A percentile compares a stretch with the other conserved stretches of the same genome.
Evolutionary conservation across 1,140 invertebrate genomes (phyloP).

Genomic region (Drosophila quadrilineata): DNA sequence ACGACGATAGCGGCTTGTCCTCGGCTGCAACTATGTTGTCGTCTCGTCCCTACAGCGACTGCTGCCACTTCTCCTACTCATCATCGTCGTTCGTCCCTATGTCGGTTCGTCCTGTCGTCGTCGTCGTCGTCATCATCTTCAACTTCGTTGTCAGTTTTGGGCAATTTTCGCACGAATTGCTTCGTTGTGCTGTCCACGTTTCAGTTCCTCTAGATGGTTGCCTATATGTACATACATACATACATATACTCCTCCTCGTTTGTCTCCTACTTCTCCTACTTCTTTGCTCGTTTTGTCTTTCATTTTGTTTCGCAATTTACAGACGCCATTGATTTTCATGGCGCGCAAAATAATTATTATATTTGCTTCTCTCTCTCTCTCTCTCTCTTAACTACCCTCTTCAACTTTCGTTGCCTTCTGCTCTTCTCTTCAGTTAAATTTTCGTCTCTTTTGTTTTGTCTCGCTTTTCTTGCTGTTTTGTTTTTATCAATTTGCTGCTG

Average conservation of each 20-base stretch:
- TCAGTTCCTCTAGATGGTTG: constrained; percentile 4
- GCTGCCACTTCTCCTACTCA: neutral
- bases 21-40: constrained; percentile 12
- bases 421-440: constrained; percentile 7
- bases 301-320: constrained; percentile 47
- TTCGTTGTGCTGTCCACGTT: constrained; percentile 19
- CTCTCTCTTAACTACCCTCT: neutral
- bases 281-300: constrained; percentile 18
- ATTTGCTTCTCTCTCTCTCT: neutral
- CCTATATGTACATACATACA: too few relatives aligned
- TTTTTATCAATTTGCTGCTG: constrained; percentile 49
- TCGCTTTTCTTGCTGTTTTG: constrained; percentile 23
- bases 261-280: neutral
- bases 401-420: neutral
- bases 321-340: constrained; percentile 56
- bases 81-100: too few relatives aligned
- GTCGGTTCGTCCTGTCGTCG: neutral
- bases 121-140: constrained; percentile 7
- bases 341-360: constrained; percentile 43
- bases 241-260: neutral
- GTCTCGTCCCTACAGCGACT: neutral
- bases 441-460: constrained; percentile 49
- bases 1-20: neutral
- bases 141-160: constrained; percentile 41
- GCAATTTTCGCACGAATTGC: constrained; percentile 40